Conservation (phyloP, 2,797 vertebrate genomes). For the Phoeniculus purpureus region DNA sequence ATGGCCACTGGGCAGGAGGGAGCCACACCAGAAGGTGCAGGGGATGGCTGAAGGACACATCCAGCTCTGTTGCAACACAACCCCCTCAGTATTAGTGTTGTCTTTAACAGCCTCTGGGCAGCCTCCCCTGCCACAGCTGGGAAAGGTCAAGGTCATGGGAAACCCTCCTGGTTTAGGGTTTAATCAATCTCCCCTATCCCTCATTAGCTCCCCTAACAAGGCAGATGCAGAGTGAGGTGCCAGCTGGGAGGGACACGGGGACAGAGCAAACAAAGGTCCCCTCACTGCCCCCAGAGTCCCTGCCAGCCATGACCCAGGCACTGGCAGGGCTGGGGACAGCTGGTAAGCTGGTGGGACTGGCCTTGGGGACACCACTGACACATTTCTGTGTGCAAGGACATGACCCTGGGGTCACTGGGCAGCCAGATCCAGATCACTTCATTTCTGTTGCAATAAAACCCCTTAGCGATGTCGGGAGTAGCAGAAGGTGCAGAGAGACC, state of each 20-base stretch:
- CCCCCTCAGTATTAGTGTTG: neutral
- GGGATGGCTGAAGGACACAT: neutral
- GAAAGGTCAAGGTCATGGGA: neutral
- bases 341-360: neutral
- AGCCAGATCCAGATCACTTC: neutral
- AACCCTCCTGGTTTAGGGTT: neutral
- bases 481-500: neutral
- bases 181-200: neutral
- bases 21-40: neutral
- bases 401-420: fast-evolving
- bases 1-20: fast-evolving
- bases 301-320: fast-evolving
- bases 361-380: neutral
- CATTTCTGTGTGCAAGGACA: fast-evolving
- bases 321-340: conserved; percentile 17
- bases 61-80: neutral
- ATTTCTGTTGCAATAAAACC: fast-evolving
- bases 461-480: fast-evolving
- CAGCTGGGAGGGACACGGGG: neutral
- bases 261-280: neutral
- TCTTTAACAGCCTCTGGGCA: neutral
- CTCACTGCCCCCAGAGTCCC: fast-evolving
- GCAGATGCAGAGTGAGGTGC: neutral
- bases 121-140: neutral
- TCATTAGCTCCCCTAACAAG: neutral